Conservation (phyloP, 2,888 invertebrate species). For the Sinodicranocentrus sp. region DNA sequence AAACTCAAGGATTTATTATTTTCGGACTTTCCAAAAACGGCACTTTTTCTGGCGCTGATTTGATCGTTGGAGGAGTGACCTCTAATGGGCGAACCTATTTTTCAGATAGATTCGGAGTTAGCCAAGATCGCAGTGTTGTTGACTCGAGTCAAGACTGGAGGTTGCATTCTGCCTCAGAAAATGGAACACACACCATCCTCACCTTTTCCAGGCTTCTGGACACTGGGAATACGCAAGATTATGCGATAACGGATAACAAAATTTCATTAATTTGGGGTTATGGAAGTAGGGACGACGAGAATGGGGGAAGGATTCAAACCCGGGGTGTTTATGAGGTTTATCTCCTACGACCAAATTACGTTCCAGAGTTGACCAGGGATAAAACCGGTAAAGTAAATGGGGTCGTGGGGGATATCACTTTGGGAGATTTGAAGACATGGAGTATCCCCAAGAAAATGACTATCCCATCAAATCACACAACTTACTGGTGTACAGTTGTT, state of each 20-base stretch:
- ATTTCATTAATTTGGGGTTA: conserved; percentile 34
- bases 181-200: conserved; percentile 40
- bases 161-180: conserved; percentile 41
- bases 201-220: conserved; percentile 52
- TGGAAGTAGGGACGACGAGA: conserved; percentile 48
- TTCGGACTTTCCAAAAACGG: not conserved
- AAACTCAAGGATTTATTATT: not conserved
- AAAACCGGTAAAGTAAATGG: too few species aligned
- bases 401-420: too few species aligned
- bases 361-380: too few species aligned
- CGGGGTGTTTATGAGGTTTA: too few species aligned
- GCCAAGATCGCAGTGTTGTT: conserved; percentile 9
- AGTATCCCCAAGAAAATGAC: too few species aligned
- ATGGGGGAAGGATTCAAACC: too few species aligned
- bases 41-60: not conserved
- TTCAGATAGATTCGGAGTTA: conserved; percentile 24
- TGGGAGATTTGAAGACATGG: too few species aligned
- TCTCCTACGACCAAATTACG: too few species aligned
- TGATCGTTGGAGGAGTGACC: conserved; percentile 49
- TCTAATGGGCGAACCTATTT: conserved; percentile 39
- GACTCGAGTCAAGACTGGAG: conserved; percentile 53
- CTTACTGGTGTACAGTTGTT: too few species aligned
- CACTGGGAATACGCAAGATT: conserved; percentile 53
- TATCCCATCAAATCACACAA: too few species aligned
- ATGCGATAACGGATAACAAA: conserved; percentile 42